Evolutionary conservation across 2,797 vertebrate species (phyloP), one percentile per base, ranked within the genome.

Genomic region (Momotus momota): DNA sequence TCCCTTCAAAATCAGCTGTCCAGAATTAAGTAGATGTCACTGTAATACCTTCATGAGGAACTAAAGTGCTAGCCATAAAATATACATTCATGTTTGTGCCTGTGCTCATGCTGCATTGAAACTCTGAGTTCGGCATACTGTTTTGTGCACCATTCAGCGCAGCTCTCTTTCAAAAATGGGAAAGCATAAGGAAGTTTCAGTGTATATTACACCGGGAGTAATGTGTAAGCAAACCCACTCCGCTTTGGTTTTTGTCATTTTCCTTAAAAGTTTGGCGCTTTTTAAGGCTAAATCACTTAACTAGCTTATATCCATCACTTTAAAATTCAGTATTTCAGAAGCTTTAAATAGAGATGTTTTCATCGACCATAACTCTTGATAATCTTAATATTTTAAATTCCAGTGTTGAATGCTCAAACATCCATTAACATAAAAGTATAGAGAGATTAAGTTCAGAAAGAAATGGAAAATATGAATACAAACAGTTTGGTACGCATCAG

Each of bases 271-370:
- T 82, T 67, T 38, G 25, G 74, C 52, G 82, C 15, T 87, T 87
- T 35, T 4, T 82, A 58, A 85, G 92, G 38, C 49, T 87, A 51
- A 90, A 74, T 60, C 60, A 92, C 71, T 74, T 87, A 26, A 35
- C 29, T 67, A 17, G 77, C 38, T 66, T 80, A 77, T 88, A 90
- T 84, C 78, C 66, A 77, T 86, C 77, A 73, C 48, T 92, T 43
- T 21, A 72, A 65, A 70, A 73, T 64, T 66, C 60, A 77, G 26
- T 67, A 17, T 95, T 93, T 94, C 65, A 82, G 74, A 85, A 61
- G n/a, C 67, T 92, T 95, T 88, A 94, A 86, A 84, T 75, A 31
- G 90, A 90, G 60, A 82, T 95, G 71, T 85, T 89, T 95, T 86
- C 71, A 85, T 60, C 71, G 60, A 87, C 70, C 86, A 7, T 66